A percentile compares a stretch with the other conserved stretches of the same genome.
Evolutionary conservation across 2,888 invertebrate genomes (phyloP).

Genomic region (Epinotia brunnichana): DNA sequence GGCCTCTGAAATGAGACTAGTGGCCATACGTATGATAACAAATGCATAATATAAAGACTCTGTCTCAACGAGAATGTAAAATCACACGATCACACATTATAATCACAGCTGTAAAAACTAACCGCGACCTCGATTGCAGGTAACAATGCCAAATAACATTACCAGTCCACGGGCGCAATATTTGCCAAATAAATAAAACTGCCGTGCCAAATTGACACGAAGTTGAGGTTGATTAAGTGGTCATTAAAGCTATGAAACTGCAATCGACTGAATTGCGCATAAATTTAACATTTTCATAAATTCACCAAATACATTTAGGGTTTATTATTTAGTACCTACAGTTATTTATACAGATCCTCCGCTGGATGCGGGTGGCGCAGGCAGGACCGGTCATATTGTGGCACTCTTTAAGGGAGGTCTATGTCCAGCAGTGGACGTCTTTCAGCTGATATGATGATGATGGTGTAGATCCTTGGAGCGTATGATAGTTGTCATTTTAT

Average conservation of each 20-base stretch:
- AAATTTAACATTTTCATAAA: neutral
- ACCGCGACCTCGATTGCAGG: constrained; percentile 45
- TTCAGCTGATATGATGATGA: too few relatives aligned
- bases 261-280: neutral
- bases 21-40: too few relatives aligned
- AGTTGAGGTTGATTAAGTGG: constrained; percentile 11
- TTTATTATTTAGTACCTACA: too few relatives aligned
- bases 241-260: constrained; percentile 26
- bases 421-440: too few relatives aligned
- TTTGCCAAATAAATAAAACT: constrained; percentile 50
- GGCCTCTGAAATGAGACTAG: too few relatives aligned
- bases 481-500: too few relatives aligned
- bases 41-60: neutral
- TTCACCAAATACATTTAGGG: too few relatives aligned
- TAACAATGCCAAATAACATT: constrained; percentile 45
- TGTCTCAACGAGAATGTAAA: neutral
- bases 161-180: constrained; percentile 47
- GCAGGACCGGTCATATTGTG: too few relatives aligned
- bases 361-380: too few relatives aligned
- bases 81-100: constrained; percentile 1
- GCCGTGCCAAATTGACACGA: neutral
- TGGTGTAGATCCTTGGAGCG: too few relatives aligned
- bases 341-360: too few relatives aligned
- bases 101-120: constrained; percentile 52
- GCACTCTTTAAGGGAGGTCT: too few relatives aligned